Conservation (phyloP, 2,113 vertebrate species). For the Saccopteryx bilineata region DNA sequence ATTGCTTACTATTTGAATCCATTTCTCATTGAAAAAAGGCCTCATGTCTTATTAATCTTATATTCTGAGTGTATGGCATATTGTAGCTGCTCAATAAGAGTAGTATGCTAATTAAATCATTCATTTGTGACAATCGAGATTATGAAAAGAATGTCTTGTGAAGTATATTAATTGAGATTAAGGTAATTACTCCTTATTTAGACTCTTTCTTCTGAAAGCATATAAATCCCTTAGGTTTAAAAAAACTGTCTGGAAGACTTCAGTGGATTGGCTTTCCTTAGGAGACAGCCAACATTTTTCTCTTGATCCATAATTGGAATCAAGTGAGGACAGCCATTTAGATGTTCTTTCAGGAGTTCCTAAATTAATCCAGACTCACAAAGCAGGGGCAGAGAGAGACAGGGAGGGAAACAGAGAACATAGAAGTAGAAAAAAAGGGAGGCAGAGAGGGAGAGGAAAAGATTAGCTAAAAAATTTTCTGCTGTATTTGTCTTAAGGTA, state of each 20-base stretch:
- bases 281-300: slow-evolving; percentile 50
- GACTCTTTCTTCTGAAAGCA: slow-evolving; percentile 22
- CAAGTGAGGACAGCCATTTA: slow-evolving; percentile 43
- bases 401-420: background rate
- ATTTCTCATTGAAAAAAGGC: background rate
- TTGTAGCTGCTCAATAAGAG: slow-evolving; percentile 27
- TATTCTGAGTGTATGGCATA: background rate
- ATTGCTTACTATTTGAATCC: background rate
- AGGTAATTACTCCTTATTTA: slow-evolving; percentile 36
- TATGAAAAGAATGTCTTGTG: background rate
- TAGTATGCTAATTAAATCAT: background rate
- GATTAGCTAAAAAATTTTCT: background rate
- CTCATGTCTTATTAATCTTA: background rate
- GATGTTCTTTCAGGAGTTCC: slow-evolving; percentile 15
- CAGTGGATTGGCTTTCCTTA: slow-evolving; percentile 53
- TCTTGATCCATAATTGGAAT: slow-evolving; percentile 60
- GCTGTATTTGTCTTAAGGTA: slow-evolving; percentile 35
- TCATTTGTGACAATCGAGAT: background rate
- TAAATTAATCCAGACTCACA: slow-evolving; percentile 36
- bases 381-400: background rate
- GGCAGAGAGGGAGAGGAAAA: background rate
- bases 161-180: background rate
- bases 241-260: slow-evolving; percentile 32
- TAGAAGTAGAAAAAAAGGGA: background rate
- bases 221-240: background rate